Base-by-base conservation (phyloP, 2,113 vertebrate species). In the Antigone vipio region DNA sequence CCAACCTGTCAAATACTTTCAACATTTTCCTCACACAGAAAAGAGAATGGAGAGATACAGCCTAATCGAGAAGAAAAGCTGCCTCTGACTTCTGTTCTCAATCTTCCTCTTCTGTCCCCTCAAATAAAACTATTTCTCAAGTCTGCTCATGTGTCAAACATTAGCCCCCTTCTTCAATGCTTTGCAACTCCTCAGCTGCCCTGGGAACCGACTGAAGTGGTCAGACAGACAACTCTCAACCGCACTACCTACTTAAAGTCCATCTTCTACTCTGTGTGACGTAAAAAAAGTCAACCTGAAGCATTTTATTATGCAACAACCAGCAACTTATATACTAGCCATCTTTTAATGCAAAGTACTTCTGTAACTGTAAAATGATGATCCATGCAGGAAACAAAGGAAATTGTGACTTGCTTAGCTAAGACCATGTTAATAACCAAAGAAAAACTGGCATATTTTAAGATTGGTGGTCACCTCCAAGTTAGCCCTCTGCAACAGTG, bases 161-260 rank as follows among this genome's bases (percentile, higher is more conserved):
- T 44, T 30, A 80, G 30, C 12, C 12, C 17, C 16, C 9, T 74
- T 23, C 22, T 44, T 44, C 73, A n/a, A 35, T 63, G 55, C 42
- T 63, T 7, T 62, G 29, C 47, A 62, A 23, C 22, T 63, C 42
- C 67, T 27, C 38, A 45, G 27, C 24, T 78, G 19, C 21, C 52
- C 30, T 32, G 6, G 24, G 60, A 23, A 45, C 42, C 0, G 1
- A 49, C 9, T 66, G 72, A 69, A 58, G 55, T 0, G 1, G 30
- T 19, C 30, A 52, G 40, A 87, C 19, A 50, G 20, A 71, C 2
- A 5, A 34, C 30, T 71, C 50, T 75, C 50, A 76, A n/a, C 23
- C 2, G 1, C 32, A 14, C 23, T 15, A 21, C 19, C 15, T 14
- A 13, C 40, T 15, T 45, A 8, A 73, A 58, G 60, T 26, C 38